Base-by-base conservation (phyloP, 2,888 invertebrate species). In the Hipparchia sbordonii region DNA sequence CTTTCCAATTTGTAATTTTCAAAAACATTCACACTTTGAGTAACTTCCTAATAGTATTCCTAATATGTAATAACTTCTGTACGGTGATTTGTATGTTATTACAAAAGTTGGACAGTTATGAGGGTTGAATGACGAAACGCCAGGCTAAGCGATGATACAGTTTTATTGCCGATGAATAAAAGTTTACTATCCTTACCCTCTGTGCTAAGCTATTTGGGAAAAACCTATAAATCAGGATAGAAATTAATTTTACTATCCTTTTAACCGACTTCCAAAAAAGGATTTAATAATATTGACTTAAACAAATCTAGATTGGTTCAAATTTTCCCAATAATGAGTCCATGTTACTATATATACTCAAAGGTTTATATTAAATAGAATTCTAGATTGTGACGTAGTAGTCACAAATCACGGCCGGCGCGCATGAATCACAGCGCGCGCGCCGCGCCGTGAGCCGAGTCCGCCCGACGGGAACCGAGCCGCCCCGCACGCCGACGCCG, bases 141-240 rank as follows among this genome's bases (percentile, higher is more conserved):
- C 66, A 33, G 70, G 62, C 66, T 73, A 72, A 60, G 67, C 65
- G 71, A 75, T 73, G 74, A 76, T 72, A 75, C 73, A 75, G 72
- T 72, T 74, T 77, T 77, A 77, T 73, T 52, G 13, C 56, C 54
- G 9, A 12, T 72, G 68, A 69, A 77, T 74, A 73, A 75, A 77
- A 76, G 68, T 76, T 76, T 75, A 72, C 60, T 75, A 56, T 60
- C 70, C 71, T 60, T 52, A 54, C 70, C 73, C 57, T 54, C 57
- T 67, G 67, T 57, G 57, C 67, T 7, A 10, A 54, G 45, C 52
- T 51, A 23, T 66, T 65, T 67, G 56, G 56, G 67, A 8, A 45
- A 13, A 67, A 67, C 46, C 13, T 23, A 67, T 67, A 67, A 67
- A 67, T 67, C 67, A 56, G 54, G 45, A 56, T 13, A 45, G 45